Evolutionary conservation across 2,888 invertebrate species (phyloP), one percentile per base, ranked within the genome.

Genomic region (Lottia scabra): DNA sequence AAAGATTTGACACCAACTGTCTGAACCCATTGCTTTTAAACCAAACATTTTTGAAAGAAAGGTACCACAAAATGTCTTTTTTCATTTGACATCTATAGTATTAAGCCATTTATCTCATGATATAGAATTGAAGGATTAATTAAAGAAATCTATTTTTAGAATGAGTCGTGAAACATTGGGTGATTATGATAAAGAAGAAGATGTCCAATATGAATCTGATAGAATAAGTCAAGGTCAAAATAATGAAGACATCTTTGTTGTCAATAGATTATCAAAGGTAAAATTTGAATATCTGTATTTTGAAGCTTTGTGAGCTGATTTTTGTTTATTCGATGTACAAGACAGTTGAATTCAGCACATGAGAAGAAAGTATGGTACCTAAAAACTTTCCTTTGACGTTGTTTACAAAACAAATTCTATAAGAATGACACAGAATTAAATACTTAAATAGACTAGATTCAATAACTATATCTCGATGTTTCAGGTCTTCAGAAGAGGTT

Each of bases 181-280:
- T 15, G 63, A 63, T 27, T 71, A 79, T 27, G 67, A 74, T 30
- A 83, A 84, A 19, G 86, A 87, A 75, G 80, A 78, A 19, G 88
- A 88, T 75, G 88, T 88, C 1, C 67, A 74, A 15, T 70, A 73
- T 43, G 88, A 89, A 74, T 77, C 79, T 72, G 78, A 80, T 65
- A 76, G 87, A 12, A 80, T 88, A 5, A 71, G 76, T 15, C 74
- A 78, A 3, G 78, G 81, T 19, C 71, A 80, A 12, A 75, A 79
- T 23, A 69, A 70, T n/a, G 74, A 81, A 44, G 86, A 87, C 74
- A 68, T 82, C 19, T 78, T 88, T 13, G 72, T 83, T 30, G 80
- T 85, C 23, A 75, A 82, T 44, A 82, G 83, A 70, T 75, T 88
- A 13, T 80, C 84, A 30, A 88, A 88, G 85, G 85, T 85, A 75